Conservation (phyloP, 1,140 invertebrate species). For the Scaptomyza montana region DNA sequence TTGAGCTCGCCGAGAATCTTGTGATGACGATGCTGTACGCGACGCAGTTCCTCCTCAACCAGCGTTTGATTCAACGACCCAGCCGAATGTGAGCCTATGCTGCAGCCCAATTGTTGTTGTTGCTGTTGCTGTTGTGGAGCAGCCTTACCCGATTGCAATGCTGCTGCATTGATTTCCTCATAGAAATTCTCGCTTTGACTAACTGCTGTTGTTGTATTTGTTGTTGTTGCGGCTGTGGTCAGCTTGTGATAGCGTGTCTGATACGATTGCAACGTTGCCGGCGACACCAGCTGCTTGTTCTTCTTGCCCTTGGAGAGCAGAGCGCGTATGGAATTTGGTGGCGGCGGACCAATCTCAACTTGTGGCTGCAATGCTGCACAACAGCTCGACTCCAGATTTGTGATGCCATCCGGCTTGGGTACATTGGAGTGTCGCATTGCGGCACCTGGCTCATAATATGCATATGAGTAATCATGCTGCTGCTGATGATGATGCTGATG, state of each 20-base stretch:
- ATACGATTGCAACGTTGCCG: slow-evolving; percentile 68
- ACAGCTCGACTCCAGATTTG: background rate
- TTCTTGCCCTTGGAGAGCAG: slow-evolving; percentile 78
- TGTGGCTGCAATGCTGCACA: slow-evolving; percentile 5
- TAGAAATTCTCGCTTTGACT: slow-evolving; percentile 94
- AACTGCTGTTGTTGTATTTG: slow-evolving; percentile 37
- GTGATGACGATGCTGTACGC: slow-evolving; percentile 90
- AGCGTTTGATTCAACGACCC: slow-evolving; percentile 87
- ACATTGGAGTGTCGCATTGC: slow-evolving; percentile 86
- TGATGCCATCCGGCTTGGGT: slow-evolving; percentile 85
- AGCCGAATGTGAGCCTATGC: slow-evolving; percentile 68
- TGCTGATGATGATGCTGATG: slow-evolving; percentile 36
- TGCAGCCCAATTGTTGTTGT: slow-evolving; percentile 39
- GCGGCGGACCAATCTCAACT: slow-evolving; percentile 48
- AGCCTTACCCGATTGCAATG: slow-evolving; percentile 60
- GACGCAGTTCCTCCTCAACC: slow-evolving; percentile 91
- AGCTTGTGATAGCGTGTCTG: slow-evolving; percentile 71
- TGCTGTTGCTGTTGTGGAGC: slow-evolving; percentile 1
- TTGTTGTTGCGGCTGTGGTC: slow-evolving; percentile 53
- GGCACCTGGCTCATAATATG: slow-evolving; percentile 89
- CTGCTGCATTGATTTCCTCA: slow-evolving; percentile 89
- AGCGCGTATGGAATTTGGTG: slow-evolving; percentile 83
- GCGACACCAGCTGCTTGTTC: slow-evolving; percentile 72
- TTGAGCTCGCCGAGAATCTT: slow-evolving; percentile 93
- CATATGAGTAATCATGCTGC: slow-evolving; percentile 88